phyloP scores from a whole-genome alignment of 2,113 vertebrate genomes.

The Lepidothrix coronata region DNA sequence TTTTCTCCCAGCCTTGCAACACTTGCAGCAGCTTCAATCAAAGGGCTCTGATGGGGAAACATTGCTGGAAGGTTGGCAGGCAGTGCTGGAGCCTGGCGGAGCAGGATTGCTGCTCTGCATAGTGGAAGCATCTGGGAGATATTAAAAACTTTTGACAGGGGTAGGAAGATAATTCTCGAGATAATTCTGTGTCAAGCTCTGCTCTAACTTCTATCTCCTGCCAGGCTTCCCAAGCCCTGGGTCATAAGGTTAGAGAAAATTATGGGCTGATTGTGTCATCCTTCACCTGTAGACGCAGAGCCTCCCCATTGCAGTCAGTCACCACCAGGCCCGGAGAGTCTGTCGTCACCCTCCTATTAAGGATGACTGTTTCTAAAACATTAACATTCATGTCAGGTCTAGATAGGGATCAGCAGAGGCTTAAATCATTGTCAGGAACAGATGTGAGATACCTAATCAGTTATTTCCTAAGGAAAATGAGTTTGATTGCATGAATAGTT shows the following conservation, averaged over 20 bases:
- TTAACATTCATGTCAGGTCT: constrained; percentile 50
- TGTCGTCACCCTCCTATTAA: background rate
- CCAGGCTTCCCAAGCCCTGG: background rate
- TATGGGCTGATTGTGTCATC: background rate
- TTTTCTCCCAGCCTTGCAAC: background rate
- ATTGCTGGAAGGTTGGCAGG: background rate
- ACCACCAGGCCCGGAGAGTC: background rate
- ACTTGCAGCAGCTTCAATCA: background rate
- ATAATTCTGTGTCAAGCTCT: background rate
- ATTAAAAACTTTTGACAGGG: background rate
- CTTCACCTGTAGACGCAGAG: background rate
- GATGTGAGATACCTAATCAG: constrained; percentile 64
- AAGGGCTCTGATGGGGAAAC: background rate
- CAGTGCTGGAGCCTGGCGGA: fast-evolving
- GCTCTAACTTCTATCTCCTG: background rate
- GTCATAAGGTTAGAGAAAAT: constrained; percentile 9
- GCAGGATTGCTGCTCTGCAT: background rate
- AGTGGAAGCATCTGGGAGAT: background rate
- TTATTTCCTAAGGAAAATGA: constrained; percentile 64
- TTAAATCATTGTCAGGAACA: constrained; percentile 52
- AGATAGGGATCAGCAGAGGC: constrained; percentile 25
- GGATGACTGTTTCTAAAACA: background rate
- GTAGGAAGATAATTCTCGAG: constrained; percentile 1
- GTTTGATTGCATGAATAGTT: constrained; percentile 62
- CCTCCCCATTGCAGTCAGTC: background rate